Conservation (phyloP, 2,797 vertebrate genomes). For the Ptychobarbus kaznakovi region DNA sequence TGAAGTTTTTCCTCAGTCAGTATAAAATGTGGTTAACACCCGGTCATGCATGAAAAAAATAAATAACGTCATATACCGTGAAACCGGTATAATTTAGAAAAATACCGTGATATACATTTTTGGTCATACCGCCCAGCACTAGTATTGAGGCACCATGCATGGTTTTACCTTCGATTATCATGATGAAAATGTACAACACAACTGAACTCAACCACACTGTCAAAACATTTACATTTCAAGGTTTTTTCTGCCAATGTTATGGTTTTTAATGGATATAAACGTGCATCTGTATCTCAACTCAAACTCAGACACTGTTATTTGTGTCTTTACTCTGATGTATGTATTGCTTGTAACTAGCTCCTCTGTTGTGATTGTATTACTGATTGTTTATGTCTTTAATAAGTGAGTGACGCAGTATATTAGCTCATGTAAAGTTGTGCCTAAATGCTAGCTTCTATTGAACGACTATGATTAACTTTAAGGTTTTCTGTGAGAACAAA, state of each 20-base stretch:
- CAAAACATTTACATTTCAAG: background rate
- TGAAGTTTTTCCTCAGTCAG: no score
- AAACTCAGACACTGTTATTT: background rate
- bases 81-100: no score
- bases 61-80: no score
- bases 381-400: background rate
- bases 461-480: background rate
- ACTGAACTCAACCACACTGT: background rate
- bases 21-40: no score
- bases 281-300: background rate
- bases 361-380: background rate
- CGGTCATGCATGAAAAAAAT: no score
- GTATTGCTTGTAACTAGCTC: background rate
- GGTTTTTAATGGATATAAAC: no score
- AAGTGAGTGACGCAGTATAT: background rate
- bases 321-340: background rate
- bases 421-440: background rate
- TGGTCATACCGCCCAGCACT: no score
- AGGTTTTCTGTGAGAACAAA: conserved; percentile 41
- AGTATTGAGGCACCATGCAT: no score
- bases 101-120: no score
- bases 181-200: no score
- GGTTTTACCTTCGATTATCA: no score
- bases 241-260: background rate
- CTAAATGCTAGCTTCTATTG: no score